Base-by-base conservation (phyloP, 1,140 invertebrate species). In the Dryas iulia region DNA sequence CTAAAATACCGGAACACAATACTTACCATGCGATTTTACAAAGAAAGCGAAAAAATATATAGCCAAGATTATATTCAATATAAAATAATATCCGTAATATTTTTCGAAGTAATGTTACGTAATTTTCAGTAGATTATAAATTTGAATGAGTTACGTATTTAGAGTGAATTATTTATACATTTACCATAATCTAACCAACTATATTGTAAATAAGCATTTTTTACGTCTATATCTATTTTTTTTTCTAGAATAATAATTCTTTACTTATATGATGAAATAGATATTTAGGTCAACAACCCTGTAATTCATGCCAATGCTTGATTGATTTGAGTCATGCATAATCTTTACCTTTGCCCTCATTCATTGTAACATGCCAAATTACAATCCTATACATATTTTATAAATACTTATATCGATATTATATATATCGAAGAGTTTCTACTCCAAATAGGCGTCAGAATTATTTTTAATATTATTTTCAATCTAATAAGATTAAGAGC, bases 1-100 rank as follows among this genome's bases (percentile, higher is more conserved):
- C 96, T 97, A 90, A 65, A 94, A 94, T 79, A 47, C 2, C 39
- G 39, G 6, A 47, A 47, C 21, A 18, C 7, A 47, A 14, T 21
- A 47, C 7, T 47, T 47, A 47, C 39, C 14, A 39, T 39, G 7
- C 14, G 18, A 10, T 21, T 47, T 47, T 3, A 21, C 18, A 47
- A 21, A 47, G 3, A 21, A 18, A 47, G 8, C 35, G 3, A 28
- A 28, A 28, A 28, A 28, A 28, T 2, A 3, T 28, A 3, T 28
- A 28, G 6, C 6, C 26, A 28, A n/a, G n/a, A n/a, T n/a, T n/a
- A n/a, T n/a, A n/a, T n/a, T n/a, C n/a, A n/a, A n/a, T n/a, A n/a
- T n/a, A n/a, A n/a, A n/a, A n/a, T n/a, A n/a, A n/a, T n/a, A n/a
- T n/a, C n/a, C n/a, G n/a, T n/a, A n/a, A n/a, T n/a, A n/a, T n/a